Percentiles rank a stretch among this genome's conserved stretches.
phyloP scores from a whole-genome alignment of 2,888 invertebrate genomes.

The Mayetiola destructor region DNA sequence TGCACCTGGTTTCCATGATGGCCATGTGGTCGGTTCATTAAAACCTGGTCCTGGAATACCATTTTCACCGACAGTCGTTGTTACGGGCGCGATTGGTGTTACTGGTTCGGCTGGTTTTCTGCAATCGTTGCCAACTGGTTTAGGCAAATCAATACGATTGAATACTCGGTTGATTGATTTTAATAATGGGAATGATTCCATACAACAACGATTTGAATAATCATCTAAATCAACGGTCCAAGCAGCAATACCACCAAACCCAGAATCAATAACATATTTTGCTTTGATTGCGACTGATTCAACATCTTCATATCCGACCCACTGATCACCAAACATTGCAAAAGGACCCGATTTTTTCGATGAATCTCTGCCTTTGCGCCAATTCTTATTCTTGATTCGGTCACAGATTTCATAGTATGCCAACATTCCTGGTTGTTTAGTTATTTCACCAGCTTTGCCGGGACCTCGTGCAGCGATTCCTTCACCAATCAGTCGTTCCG shows the following conservation, averaged over 20 bases:
- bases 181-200: constrained; percentile 61
- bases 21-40: constrained; percentile 28
- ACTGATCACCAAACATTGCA: constrained; percentile 64
- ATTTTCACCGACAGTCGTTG: constrained; percentile 52
- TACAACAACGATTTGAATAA: constrained; percentile 70
- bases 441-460: constrained; percentile 65
- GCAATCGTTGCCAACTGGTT: constrained; percentile 44
- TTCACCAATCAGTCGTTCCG: constrained; percentile 35
- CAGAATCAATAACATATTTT: constrained; percentile 53
- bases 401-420: constrained; percentile 77
- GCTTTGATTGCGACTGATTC: constrained; percentile 63
- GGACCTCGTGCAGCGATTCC: constrained; percentile 56
- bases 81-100: constrained; percentile 60
- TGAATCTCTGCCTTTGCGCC: constrained; percentile 47
- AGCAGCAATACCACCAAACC: constrained; percentile 67
- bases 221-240: constrained; percentile 85
- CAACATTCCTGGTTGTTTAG: constrained; percentile 75
- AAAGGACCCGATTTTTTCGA: constrained; percentile 52
- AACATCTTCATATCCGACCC: constrained; percentile 80
- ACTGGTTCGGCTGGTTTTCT: constrained; percentile 54
- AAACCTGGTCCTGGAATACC: constrained; percentile 29
- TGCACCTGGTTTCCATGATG: constrained; percentile 24
- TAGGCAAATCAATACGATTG: constrained; percentile 42
- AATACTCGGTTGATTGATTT: constrained; percentile 63
- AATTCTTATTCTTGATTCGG: constrained; percentile 49